Conservation (phyloP, 2,888 invertebrate species). For the Hymenopus coronatus region DNA sequence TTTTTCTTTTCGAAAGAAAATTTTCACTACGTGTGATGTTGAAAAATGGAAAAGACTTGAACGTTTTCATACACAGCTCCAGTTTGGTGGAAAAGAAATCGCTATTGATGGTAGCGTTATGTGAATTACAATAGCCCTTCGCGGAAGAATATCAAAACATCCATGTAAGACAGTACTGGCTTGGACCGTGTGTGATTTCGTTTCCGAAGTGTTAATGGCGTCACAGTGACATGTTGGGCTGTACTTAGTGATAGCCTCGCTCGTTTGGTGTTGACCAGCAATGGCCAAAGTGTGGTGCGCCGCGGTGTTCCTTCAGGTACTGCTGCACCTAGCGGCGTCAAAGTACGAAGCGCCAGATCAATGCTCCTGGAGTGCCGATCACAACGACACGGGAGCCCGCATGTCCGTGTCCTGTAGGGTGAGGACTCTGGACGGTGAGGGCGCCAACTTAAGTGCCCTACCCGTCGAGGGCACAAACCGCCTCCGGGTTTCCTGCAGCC, state of each 20-base stretch:
- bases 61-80: background rate
- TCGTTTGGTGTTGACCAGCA: background rate
- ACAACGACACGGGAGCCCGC: constrained; percentile 47
- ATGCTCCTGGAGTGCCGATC: constrained; percentile 51
- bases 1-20: background rate
- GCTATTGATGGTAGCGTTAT: background rate
- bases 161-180: background rate
- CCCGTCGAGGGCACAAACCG: constrained; percentile 68
- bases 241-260: background rate
- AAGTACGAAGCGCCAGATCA: constrained; percentile 45
- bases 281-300: background rate
- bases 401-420: constrained; percentile 65
- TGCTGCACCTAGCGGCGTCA: background rate
- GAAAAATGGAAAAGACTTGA: background rate
- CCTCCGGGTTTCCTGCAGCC: constrained; percentile 73
- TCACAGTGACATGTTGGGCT: background rate
- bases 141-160: background rate
- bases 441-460: constrained; percentile 61
- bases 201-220: background rate
- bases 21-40: background rate
- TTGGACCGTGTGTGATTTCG: background rate
- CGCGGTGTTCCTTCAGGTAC: background rate
- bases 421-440: constrained; percentile 67
- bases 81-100: background rate
- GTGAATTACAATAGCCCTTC: background rate